These are phyloP conservation scores for Arbacia lixula DNA, from an alignment of 53 echinoderm and acorn worm species.

Conservation along the genomic window DNA sequence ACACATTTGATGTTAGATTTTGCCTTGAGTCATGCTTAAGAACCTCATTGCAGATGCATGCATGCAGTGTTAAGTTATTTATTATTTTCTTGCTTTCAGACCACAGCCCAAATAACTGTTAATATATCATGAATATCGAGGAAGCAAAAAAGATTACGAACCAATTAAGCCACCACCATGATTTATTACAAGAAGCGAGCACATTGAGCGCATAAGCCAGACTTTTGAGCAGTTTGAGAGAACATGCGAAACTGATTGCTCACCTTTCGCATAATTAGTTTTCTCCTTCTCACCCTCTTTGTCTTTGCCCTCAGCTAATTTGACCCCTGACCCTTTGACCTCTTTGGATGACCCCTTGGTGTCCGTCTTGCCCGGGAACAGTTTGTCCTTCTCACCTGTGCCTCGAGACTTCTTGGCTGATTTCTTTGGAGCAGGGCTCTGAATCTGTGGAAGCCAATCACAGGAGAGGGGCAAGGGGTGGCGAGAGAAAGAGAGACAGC, in stretches of 20 bases:
- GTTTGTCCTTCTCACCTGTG: conserved; percentile 68
- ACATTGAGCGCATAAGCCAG: neutral
- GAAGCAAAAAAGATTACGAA: too few relatives aligned
- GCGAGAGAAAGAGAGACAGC: too few relatives aligned
- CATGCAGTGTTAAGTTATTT: too few relatives aligned
- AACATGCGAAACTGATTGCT: neutral
- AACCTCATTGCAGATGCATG: too few relatives aligned
- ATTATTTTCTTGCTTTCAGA: too few relatives aligned
- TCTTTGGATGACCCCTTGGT: conserved; percentile 69
- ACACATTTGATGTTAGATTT: too few relatives aligned
- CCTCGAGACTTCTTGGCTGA: conserved; percentile 81
- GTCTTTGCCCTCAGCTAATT: conserved; percentile 43
- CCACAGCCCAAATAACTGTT: too few relatives aligned
- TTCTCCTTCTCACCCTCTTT: conserved; percentile 46
- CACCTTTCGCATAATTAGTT: conserved; percentile 24
- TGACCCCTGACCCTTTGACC: conserved; percentile 58
- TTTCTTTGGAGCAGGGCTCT: conserved; percentile 87
- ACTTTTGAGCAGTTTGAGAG: neutral
- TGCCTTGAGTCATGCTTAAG: too few relatives aligned
- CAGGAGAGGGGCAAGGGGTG: too few relatives aligned
- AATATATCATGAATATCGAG: too few relatives aligned
- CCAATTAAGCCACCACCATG: neutral
- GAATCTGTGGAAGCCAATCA: too few relatives aligned
- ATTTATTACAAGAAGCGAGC: neutral
- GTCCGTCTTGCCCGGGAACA: conserved; percentile 65